Evolutionary conservation across 2,797 vertebrate genomes (phyloP).

Genomic region (Taenioides sp.): DNA sequence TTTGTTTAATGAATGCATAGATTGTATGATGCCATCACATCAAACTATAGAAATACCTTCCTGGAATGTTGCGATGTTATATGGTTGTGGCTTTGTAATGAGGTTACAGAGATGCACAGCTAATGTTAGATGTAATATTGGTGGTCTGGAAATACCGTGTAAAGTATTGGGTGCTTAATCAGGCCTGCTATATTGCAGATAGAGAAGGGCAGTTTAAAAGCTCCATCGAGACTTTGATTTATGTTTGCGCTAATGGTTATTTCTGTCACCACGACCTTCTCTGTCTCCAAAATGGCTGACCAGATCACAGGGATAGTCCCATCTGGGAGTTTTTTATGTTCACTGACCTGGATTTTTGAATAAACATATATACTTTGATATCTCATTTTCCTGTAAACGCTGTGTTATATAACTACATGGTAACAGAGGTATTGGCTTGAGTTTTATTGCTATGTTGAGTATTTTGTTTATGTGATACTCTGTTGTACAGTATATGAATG

Average conservation of each 20-base stretch:
- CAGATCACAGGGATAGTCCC: slow-evolving; percentile 28
- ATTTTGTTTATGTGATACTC: slow-evolving; percentile 49
- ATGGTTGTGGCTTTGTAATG: slow-evolving; percentile 27
- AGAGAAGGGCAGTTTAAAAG: slow-evolving; percentile 23
- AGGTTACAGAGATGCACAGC: slow-evolving; percentile 22
- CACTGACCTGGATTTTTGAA: slow-evolving; percentile 46
- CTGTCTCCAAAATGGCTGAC: slow-evolving; percentile 25
- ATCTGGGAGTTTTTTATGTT: slow-evolving; percentile 23
- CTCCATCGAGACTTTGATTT: slow-evolving; percentile 34
- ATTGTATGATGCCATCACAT: too few relatives aligned
- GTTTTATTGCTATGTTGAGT: slow-evolving; percentile 55
- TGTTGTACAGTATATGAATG: slow-evolving; percentile 15
- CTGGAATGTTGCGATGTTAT: slow-evolving; percentile 1
- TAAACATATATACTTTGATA: slow-evolving; percentile 16
- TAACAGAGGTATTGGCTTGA: slow-evolving; percentile 45
- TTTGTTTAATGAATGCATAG: too few relatives aligned
- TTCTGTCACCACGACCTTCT: slow-evolving; percentile 31
- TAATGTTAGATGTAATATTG: slow-evolving; percentile 8
- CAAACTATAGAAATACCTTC: too few relatives aligned
- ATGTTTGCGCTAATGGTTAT: slow-evolving; percentile 32
- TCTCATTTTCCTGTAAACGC: slow-evolving; percentile 1
- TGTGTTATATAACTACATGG: slow-evolving; percentile 22
- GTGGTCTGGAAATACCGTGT: slow-evolving; percentile 2
- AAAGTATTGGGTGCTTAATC: slow-evolving; percentile 24
- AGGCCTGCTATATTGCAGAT: slow-evolving; percentile 14